Base-by-base conservation (phyloP, 2,888 invertebrate species). In the Atrina japonica region DNA sequence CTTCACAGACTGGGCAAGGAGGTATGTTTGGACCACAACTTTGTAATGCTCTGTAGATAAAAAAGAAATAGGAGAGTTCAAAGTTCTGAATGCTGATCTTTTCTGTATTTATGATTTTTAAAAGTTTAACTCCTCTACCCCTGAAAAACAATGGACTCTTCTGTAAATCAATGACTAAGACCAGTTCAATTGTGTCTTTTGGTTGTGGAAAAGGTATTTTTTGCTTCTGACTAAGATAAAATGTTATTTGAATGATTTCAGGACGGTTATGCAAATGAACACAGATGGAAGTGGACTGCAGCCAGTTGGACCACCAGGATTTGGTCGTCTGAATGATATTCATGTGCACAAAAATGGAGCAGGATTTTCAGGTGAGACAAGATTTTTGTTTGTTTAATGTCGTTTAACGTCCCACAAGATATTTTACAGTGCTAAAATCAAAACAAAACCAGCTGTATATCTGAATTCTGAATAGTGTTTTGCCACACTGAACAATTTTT, bases 311-410 rank as follows among this genome's bases (percentile, higher is more conserved):
- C 83, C 83, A 14, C 52, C 81, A 27, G 76, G 76, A 6, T 86
- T 85, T 70, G 81, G 82, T 3, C 58, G 83, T 23, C 70, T 85
- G n/a, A 83, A 83, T 70, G 86, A 78, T 50, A 76, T 86, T 0
- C 82, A 83, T 56, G 65, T 80, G 23, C 84, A 85, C 72, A 78
- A 74, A 43, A 83, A 82, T 67, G 83, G 83, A 1, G 53, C 53
- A 21, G 73, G 71, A 11, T 78, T 73, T 11, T 56, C 77, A 59
- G 80, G 83, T 81, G 60, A 9, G 61, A 9, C 2, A 18, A 25
- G 30, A 16, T 27, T 18, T 30, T 29, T 23, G 18, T 55, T 14
- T 61, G 18, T n/a, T 5, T n/a, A 3, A 43, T 5, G 18, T 16
- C 9, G 18, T 50, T 50, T 5, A 29, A 29, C n/a, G n/a, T n/a